Conservation (phyloP, 2,888 invertebrate species). For the Ephialtes manifestator region DNA sequence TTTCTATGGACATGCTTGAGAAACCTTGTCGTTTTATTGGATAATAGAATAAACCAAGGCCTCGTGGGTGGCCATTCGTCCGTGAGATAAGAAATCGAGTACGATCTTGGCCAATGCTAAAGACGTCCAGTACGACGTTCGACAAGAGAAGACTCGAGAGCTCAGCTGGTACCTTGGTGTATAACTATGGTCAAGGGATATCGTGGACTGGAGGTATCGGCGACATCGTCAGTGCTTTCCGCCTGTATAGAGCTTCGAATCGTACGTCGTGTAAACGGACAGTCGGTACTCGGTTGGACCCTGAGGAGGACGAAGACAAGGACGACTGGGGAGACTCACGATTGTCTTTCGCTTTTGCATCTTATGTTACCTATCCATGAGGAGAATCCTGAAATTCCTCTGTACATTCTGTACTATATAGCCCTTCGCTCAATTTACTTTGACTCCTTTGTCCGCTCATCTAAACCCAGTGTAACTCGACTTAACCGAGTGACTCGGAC, state of each 20-base stretch:
- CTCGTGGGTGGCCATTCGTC: constrained; percentile 37
- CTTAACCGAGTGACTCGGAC: constrained; percentile 2
- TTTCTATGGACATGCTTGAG: background rate
- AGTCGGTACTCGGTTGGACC: background rate
- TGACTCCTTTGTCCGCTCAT: constrained; percentile 18
- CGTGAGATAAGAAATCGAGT: constrained; percentile 23
- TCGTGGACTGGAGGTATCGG: constrained; percentile 14
- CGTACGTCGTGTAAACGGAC: constrained; percentile 38
- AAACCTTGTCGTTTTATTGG: constrained; percentile 10
- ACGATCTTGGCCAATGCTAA: constrained; percentile 16
- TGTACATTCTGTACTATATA: background rate
- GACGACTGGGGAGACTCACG: constrained; percentile 28
- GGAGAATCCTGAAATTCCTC: constrained; percentile 21
- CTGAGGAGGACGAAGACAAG: constrained; percentile 33
- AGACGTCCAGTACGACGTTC: constrained; percentile 22
- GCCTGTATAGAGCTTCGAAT: background rate
- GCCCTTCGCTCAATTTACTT: constrained; percentile 9
- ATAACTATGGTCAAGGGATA: background rate
- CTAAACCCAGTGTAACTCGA: background rate
- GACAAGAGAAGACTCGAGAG: constrained; percentile 7
- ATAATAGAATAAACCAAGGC: background rate
- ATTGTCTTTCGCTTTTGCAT: constrained; percentile 26
- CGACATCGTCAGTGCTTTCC: background rate
- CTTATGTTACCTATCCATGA: background rate
- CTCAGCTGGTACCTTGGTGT: constrained; percentile 5